A percentile compares a stretch with the other conserved stretches of the same genome.
phyloP scores from a whole-genome alignment of 1,140 invertebrate genomes.

The Heliconius hermathena region DNA sequence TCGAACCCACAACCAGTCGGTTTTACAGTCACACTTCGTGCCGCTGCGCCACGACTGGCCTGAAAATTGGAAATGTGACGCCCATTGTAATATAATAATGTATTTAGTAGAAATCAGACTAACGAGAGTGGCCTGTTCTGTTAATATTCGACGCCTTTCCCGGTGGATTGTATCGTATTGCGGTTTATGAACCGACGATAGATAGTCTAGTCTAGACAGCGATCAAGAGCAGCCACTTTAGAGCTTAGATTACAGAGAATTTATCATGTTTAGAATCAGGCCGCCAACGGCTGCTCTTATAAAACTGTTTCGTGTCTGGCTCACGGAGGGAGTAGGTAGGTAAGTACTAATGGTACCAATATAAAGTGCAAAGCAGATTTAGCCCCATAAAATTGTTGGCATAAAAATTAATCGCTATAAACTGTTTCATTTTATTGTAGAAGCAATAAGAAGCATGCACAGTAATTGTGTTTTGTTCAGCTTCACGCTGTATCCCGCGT shows the following conservation, averaged over 20 bases:
- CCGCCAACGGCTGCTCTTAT: slow-evolving; percentile 32
- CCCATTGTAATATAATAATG: slow-evolving; percentile 62
- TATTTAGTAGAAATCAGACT: slow-evolving; percentile 55
- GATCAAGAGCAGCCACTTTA: slow-evolving; percentile 59
- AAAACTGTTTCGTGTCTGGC: slow-evolving; percentile 34
- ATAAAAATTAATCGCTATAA: not conserved
- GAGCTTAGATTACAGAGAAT: slow-evolving; percentile 56
- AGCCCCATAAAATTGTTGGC: not conserved
- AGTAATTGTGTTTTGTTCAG: not conserved
- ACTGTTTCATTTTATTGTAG: not conserved
- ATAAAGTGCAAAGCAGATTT: slow-evolving; percentile 13
- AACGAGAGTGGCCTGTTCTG: slow-evolving; percentile 52
- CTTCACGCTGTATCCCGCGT: no score
- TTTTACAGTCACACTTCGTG: no score
- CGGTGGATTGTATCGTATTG: slow-evolving; percentile 65
- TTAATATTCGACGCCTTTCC: slow-evolving; percentile 59
- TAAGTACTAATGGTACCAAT: not conserved
- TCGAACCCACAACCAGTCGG: no score
- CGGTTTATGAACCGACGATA: slow-evolving; percentile 59
- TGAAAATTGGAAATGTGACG: slow-evolving; percentile 49
- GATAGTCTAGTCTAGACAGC: slow-evolving; percentile 57
- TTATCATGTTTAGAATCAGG: slow-evolving; percentile 52
- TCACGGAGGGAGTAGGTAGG: not conserved
- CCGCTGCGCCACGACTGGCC: no score
- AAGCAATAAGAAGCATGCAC: not conserved